phyloP scores from a whole-genome alignment of 2,113 vertebrate genomes.

The Actenoides lindsayi region DNA sequence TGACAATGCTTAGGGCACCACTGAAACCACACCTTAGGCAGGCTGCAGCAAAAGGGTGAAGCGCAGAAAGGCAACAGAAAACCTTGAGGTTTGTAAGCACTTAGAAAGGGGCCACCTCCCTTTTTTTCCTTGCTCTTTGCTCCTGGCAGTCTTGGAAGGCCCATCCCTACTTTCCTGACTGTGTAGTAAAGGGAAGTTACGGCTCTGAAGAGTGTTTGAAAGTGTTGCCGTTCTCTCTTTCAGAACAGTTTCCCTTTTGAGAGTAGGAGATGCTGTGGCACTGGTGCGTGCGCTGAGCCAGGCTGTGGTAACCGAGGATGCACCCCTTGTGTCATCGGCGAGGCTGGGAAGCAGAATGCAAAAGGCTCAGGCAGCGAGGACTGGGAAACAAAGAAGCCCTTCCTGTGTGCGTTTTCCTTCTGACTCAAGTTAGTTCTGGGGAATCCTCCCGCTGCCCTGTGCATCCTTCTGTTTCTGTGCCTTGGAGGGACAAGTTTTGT shows the following conservation, averaged over 20 bases:
- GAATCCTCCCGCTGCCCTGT: neutral
- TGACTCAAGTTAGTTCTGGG: neutral
- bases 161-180: neutral
- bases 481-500: neutral
- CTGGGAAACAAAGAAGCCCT: neutral
- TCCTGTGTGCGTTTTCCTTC: neutral
- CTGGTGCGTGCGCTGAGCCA: constrained; percentile 69
- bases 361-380: neutral
- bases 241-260: constrained; percentile 84
- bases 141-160: neutral
- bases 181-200: neutral
- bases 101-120: neutral
- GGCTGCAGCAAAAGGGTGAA: neutral
- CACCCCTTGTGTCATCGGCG: constrained; percentile 72
- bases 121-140: neutral
- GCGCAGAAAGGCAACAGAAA: neutral
- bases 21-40: neutral
- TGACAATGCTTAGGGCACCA: neutral
- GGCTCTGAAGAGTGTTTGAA: neutral
- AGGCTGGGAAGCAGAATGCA: neutral
- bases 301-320: constrained; percentile 73
- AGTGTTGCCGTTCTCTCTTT: neutral
- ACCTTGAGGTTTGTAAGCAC: neutral
- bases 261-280: constrained; percentile 76
- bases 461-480: neutral